Base-by-base conservation (phyloP, 2,888 invertebrate genomes). In the Heliconius hortense region DNA sequence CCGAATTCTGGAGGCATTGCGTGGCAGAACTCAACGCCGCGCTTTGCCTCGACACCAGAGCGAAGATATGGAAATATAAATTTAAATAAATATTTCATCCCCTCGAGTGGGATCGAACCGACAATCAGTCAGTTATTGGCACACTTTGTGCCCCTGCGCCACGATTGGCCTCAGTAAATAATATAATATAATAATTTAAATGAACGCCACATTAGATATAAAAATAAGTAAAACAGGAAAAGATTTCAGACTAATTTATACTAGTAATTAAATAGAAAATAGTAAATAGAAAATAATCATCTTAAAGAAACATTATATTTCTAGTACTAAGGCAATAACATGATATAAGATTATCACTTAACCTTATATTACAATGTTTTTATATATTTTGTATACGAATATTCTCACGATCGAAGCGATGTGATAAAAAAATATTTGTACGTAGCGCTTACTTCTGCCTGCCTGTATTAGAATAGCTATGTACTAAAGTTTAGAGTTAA, bases 371-470 rank as follows among this genome's bases (percentile, higher is more conserved):
- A 56, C 15, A 73, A 43, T 62, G 48, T 75, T 73, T 43, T 64
- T 21, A 53, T 68, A 68, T 83, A 81, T 84, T 80, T 78, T 80
- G 81, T 83, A 84, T 84, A 82, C 68, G 64, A 80, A 82, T 75
- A 82, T 85, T 89, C 87, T 86, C 88, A 88, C 87, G 86, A 85
- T 82, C 81, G 78, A 81, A 80, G 76, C 76, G 79, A 62, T 56
- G 67, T 79, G 78, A 76, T 75, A 78, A 76, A 72, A 68, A 56
- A 35, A 69, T 59, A 56, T 71, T 31, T 56, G 53, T 63, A 48
- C 60, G 56, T 63, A 64, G 59, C 26, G 72, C 59, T 69, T 18
- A 31, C 56, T 43, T 59, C 21, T 56, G 15, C n/a, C 10, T n/a
- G n/a, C n/a, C 21, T 2, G n/a, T n/a, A 3, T n/a, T 56, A 56